A percentile compares a stretch with the other conserved stretches of the same genome.
Evolutionary conservation across 2,888 invertebrate genomes (phyloP).

Genomic region (Drosophila gaucha): DNA sequence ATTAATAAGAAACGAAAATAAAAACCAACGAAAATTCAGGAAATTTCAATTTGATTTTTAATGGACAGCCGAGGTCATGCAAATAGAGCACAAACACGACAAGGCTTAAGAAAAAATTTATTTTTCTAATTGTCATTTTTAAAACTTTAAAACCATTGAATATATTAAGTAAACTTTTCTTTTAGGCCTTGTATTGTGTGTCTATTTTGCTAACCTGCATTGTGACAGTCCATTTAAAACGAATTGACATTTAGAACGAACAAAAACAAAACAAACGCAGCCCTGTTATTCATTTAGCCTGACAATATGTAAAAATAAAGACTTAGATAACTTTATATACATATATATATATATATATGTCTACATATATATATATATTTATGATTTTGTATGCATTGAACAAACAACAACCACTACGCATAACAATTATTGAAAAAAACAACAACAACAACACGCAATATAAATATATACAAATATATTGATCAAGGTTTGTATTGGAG

Average conservation of each 20-base stretch:
- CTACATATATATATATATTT: constrained; percentile 30
- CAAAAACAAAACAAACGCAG: constrained; percentile 9
- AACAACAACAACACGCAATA: constrained; percentile 18
- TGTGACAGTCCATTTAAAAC: constrained; percentile 9
- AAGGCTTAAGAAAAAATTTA: not conserved
- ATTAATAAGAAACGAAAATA: not conserved
- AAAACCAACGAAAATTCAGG: not conserved
- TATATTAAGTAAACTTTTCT: not conserved
- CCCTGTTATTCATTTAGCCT: constrained; percentile 26
- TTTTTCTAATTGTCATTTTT: not conserved
- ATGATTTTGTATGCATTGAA: constrained; percentile 51
- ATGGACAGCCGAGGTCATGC: constrained; percentile 26
- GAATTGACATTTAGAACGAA: constrained; percentile 8
- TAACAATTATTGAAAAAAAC: constrained; percentile 34
- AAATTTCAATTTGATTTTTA: constrained; percentile 12
- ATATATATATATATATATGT: not conserved
- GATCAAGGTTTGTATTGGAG: constrained; percentile 60
- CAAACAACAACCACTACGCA: constrained; percentile 29
- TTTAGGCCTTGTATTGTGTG: not conserved
- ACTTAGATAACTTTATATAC: constrained; percentile 5
- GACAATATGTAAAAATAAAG: constrained; percentile 25
- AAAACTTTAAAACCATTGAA: not conserved
- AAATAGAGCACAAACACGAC: constrained; percentile 9
- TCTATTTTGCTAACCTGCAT: constrained; percentile 28
- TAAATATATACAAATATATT: constrained; percentile 12